Evolutionary conservation across 2,797 vertebrate genomes (phyloP).

Genomic region (Trichosurus vulpecula): DNA sequence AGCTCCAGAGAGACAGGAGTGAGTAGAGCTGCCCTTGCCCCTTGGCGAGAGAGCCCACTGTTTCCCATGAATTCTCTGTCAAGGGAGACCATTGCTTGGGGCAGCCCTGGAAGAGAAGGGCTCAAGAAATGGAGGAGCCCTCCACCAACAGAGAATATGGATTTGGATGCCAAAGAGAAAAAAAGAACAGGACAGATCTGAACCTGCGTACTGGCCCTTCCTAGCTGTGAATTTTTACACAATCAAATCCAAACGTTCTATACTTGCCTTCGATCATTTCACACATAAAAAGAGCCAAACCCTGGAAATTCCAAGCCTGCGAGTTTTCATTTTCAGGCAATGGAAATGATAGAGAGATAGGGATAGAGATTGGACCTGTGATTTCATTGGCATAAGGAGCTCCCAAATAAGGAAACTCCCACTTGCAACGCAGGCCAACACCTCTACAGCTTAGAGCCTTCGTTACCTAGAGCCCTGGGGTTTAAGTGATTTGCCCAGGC

Average conservation of each 20-base stretch:
- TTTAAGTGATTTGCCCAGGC: neutral
- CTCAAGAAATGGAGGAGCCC: neutral
- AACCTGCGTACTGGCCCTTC: neutral
- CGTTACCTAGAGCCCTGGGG: neutral
- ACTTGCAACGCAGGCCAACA: neutral
- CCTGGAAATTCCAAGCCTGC: slow-evolving; percentile 63
- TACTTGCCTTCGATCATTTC: slow-evolving; percentile 70
- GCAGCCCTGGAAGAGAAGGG: neutral
- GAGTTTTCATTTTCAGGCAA: neutral
- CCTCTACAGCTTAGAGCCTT: neutral
- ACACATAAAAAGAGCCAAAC: slow-evolving; percentile 53
- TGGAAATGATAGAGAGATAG: neutral
- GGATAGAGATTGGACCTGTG: neutral
- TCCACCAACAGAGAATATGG: neutral
- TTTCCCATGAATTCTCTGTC: neutral
- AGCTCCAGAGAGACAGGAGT: neutral
- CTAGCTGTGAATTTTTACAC: neutral
- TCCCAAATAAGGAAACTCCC: neutral
- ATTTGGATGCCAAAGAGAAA: neutral
- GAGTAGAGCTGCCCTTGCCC: neutral
- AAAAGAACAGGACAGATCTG: neutral
- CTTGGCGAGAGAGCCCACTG: neutral
- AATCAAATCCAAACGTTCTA: slow-evolving; percentile 49
- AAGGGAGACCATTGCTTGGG: neutral
- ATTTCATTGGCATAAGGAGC: neutral